These are phyloP conservation scores for Hypothenemus hampei DNA, from an alignment of 1,140 invertebrate species.

Conservation along the genomic window DNA sequence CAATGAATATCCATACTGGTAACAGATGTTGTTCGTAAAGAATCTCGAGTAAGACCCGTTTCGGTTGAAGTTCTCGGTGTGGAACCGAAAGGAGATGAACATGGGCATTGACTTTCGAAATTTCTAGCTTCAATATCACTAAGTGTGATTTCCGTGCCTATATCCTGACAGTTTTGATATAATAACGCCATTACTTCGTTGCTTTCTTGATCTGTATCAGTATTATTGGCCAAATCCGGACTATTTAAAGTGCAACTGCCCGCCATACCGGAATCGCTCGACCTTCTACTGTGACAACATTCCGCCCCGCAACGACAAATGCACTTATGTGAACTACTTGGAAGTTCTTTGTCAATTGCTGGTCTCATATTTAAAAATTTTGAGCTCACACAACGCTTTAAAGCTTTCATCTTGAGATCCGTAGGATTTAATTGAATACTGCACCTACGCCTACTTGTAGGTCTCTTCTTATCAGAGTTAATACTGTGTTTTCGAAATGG, in stretches of 20 bases:
- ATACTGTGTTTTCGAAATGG: constrained; percentile 41
- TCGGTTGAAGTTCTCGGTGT: constrained; percentile 57
- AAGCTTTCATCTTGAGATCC: constrained; percentile 25
- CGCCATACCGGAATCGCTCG: constrained; percentile 78
- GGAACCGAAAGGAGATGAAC: constrained; percentile 66
- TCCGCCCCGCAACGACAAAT: constrained; percentile 58
- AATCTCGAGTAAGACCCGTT: constrained; percentile 48
- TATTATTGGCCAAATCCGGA: constrained; percentile 50
- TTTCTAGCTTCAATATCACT: constrained; percentile 61
- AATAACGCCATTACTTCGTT: constrained; percentile 28
- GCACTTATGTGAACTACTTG: constrained; percentile 24
- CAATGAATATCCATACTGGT: constrained; percentile 47
- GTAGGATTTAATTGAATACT: constrained; percentile 38
- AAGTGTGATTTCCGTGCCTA: constrained; percentile 41
- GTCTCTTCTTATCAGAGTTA: constrained; percentile 39
- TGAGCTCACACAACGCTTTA: constrained; percentile 49
- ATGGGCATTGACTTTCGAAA: constrained; percentile 65
- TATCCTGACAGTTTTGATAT: constrained; percentile 16
- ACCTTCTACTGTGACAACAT: constrained; percentile 57
- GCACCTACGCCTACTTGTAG: constrained; percentile 36
- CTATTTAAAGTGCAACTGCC: constrained; percentile 69
- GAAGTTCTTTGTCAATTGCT: constrained; percentile 13
- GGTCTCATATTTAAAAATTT: constrained; percentile 45
- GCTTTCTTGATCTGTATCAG: constrained; percentile 19
- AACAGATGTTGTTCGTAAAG: constrained; percentile 47